A percentile compares a stretch with the other conserved stretches of the same genome.
These are phyloP conservation scores for Cyprinodon brontotheroides DNA, from an alignment of 2,113 vertebrate species.

Conservation along the genomic window DNA sequence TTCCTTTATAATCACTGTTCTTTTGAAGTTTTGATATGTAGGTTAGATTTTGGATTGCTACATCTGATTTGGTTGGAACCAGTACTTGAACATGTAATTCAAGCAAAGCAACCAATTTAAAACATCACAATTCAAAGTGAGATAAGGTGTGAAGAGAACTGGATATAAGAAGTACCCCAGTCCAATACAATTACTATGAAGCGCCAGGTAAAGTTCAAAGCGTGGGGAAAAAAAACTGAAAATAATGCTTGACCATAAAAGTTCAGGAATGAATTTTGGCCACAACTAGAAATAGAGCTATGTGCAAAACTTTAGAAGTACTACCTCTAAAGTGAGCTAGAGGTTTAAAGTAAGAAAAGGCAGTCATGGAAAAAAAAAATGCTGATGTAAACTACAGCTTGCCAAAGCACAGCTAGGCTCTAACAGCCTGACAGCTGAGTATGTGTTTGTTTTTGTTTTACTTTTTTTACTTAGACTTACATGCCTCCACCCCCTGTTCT, in stretches of 20 bases:
- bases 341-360: not conserved
- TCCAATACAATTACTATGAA: not conserved
- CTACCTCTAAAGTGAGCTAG: not conserved
- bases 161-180: not conserved
- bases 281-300: not conserved
- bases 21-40: too few relatives aligned
- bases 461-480: slow-evolving; percentile 33
- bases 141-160: not conserved
- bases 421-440: slow-evolving; percentile 32
- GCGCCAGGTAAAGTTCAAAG: not conserved
- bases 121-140: too few relatives aligned
- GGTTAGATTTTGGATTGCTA: too few relatives aligned
- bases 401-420: slow-evolving; percentile 7
- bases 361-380: not conserved
- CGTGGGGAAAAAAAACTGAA: not conserved
- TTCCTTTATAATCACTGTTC: too few relatives aligned
- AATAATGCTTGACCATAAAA: not conserved
- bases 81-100: too few relatives aligned
- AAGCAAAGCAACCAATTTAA: not conserved
- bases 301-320: not conserved
- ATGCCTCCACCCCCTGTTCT: slow-evolving; percentile 30
- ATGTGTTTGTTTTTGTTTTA: slow-evolving; percentile 50
- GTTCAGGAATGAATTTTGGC: too few relatives aligned
- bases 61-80: too few relatives aligned
- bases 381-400: slow-evolving; percentile 22